Percentiles rank a stretch among this genome's conserved stretches.
Conservation (phyloP, 2,113 vertebrate genomes). For the Erythrocebus patas region DNA sequence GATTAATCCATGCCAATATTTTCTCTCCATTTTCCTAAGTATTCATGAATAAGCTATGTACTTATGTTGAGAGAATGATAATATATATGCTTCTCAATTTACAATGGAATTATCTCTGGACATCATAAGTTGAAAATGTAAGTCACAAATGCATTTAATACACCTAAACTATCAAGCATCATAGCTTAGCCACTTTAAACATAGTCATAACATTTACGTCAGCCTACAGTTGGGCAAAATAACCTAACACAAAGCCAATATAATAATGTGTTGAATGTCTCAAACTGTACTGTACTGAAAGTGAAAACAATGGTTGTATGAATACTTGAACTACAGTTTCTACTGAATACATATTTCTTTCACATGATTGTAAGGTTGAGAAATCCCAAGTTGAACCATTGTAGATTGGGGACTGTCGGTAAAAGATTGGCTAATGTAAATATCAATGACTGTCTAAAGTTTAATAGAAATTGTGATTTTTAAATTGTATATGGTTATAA, state of each 20-base stretch:
- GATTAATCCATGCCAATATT: constrained; percentile 15
- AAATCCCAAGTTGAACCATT: neutral
- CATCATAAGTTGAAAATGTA: neutral
- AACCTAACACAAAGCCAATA: neutral
- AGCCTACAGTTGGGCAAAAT: neutral
- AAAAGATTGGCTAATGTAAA: neutral
- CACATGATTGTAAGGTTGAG: neutral
- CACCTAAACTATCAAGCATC: neutral
- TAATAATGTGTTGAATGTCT: neutral
- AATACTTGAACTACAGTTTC: neutral
- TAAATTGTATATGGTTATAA: neutral
- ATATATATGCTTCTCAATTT: neutral
- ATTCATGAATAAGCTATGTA: neutral
- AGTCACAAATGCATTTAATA: neutral
- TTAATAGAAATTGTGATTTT: constrained; percentile 1
- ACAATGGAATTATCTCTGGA: neutral
- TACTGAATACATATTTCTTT: neutral
- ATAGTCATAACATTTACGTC: neutral
- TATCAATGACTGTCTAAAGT: neutral
- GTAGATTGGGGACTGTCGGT: neutral
- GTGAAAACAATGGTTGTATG: neutral
- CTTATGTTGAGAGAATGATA: neutral
- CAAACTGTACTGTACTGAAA: neutral
- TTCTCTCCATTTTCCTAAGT: constrained; percentile 12
- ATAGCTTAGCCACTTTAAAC: neutral